Percentiles rank a stretch among this genome's conserved stretches.
Conservation (phyloP, 2,888 invertebrate genomes). For the Aleiodes testaceus region DNA sequence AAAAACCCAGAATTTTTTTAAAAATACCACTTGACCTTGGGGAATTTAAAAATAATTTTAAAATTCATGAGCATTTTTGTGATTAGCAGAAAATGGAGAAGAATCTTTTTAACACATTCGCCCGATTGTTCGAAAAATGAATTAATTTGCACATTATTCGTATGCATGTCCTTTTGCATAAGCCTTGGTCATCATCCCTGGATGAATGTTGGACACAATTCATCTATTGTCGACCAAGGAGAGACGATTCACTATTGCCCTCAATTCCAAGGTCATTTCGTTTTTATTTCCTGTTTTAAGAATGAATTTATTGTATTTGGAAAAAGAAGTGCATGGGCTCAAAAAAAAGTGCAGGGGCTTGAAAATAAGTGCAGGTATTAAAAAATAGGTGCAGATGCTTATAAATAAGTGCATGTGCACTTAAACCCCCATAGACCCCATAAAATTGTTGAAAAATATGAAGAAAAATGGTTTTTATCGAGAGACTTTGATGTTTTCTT, state of each 20-base stretch:
- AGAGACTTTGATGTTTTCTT: no score
- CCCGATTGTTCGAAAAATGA: constrained; percentile 9
- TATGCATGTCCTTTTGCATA: neutral
- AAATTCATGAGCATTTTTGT: neutral
- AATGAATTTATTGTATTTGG: no score
- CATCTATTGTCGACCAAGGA: constrained; percentile 30
- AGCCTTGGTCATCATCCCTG: constrained; percentile 34
- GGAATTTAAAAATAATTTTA: neutral
- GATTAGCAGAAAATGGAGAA: neutral
- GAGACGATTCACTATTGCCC: neutral
- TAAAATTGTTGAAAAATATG: no score
- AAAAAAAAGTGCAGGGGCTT: no score
- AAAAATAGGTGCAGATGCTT: no score
- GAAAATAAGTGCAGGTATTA: no score
- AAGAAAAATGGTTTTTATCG: no score
- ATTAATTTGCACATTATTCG: constrained; percentile 17
- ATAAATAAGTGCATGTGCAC: no score
- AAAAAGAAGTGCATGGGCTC: no score
- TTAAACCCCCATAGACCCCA: no score
- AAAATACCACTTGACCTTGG: no score
- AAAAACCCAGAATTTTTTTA: neutral
- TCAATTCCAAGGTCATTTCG: constrained; percentile 7
- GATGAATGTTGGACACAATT: constrained; percentile 9
- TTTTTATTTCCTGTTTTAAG: neutral
- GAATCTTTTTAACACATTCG: constrained; percentile 25